Base-by-base conservation (phyloP, 2,888 invertebrate species). In the Metalampra italica region DNA sequence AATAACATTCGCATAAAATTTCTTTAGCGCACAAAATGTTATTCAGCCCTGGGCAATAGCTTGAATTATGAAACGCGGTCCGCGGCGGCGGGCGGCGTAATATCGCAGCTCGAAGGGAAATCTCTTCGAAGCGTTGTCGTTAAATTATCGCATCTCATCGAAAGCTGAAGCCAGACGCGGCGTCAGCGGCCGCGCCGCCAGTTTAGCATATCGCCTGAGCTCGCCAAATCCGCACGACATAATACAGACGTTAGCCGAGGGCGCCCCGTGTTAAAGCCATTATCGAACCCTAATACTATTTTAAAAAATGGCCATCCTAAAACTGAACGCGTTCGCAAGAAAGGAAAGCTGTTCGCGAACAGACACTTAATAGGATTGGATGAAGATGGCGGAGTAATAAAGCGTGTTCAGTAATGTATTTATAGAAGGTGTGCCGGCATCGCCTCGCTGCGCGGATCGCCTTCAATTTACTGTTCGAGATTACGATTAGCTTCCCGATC, bases 341-440 rank as follows among this genome's bases (percentile, higher is more conserved):
- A 60, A 63, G 74, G 68, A 72, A 75, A 75, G 72, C 77, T 78
- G 73, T 69, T 75, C 73, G 74, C 72, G 75, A 81, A 78, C 78
- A 78, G 78, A 78, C 79, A 75, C 79, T 80, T 86, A 88, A 88
- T 83, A 83, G 83, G 86, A 89, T 89, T 85, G 83, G 81, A 85
- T 80, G 78, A 82, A 80, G 84, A 84, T 80, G 80, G 84, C 77
- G 69, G 71, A 87, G 87, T 87, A 85, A 86, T 85, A 87, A 87
- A 85, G 78, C 84, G 83, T 85, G 86, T 88, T 84, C 82, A 59
- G 67, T 87, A 88, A 87, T 85, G 83, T 86, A 82, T 86, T 86
- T 88, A 86, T 82, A 76, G 78, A 73, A 75, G 78, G 79, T 77
- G 69, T 76, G 71, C 75, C 71, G 71, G 66, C 73, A 71, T 66